Conservation (phyloP, 2,797 vertebrate genomes). For the Decapterus maruadsi region DNA sequence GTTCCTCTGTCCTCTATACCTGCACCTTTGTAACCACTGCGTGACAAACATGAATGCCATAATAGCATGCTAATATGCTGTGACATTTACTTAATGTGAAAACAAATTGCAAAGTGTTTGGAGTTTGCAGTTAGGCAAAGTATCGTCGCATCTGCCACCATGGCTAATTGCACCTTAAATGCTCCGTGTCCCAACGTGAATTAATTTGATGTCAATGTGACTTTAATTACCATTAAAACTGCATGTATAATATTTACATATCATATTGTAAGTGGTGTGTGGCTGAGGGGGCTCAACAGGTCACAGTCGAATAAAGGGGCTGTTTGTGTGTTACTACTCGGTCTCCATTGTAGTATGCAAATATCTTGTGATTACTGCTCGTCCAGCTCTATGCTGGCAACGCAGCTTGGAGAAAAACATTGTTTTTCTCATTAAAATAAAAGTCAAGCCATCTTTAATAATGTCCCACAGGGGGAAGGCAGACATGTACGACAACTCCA, state of each 20-base stretch:
- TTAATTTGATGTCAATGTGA: slow-evolving; percentile 77
- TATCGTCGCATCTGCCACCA: slow-evolving; percentile 58
- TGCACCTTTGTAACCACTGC: slow-evolving; percentile 39
- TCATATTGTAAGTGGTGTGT: slow-evolving; percentile 38
- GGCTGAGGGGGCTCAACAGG: slow-evolving; percentile 67
- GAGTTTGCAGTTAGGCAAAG: slow-evolving; percentile 69
- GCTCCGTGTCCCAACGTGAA: slow-evolving; percentile 68
- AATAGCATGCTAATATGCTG: slow-evolving; percentile 71
- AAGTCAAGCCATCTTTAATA: background rate
- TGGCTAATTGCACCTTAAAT: slow-evolving; percentile 83
- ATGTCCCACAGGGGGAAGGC: too few relatives aligned
- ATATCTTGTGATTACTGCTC: slow-evolving; percentile 4
- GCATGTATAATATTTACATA: slow-evolving; percentile 76
- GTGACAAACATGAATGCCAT: slow-evolving; percentile 30
- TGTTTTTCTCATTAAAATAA: slow-evolving; percentile 18
- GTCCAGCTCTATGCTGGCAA: slow-evolving; percentile 6
- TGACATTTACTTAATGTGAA: slow-evolving; percentile 80
- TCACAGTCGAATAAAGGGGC: slow-evolving; percentile 45
- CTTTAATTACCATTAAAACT: slow-evolving; percentile 77
- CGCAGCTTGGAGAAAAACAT: background rate
- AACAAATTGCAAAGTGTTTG: slow-evolving; percentile 74
- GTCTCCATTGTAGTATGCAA: slow-evolving; percentile 3
- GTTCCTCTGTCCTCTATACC: background rate
- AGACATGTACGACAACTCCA: too few relatives aligned
- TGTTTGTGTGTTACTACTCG: slow-evolving; percentile 10